Percentiles rank a stretch among this genome's conserved stretches.
Conservation (phyloP, 2,888 invertebrate genomes). For the Physocephala rufipes region DNA sequence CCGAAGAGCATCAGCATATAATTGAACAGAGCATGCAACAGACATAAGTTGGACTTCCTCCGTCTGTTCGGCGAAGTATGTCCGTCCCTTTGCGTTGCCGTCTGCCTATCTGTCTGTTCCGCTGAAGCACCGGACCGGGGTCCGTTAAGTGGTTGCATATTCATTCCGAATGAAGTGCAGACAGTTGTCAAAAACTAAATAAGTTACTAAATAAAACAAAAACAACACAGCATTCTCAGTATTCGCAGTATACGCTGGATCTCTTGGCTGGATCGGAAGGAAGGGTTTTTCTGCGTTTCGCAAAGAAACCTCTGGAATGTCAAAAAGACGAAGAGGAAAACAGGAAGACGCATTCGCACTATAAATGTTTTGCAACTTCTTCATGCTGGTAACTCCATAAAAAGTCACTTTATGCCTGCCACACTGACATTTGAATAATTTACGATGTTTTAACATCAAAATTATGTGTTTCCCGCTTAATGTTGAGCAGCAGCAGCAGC, state of each 20-base stretch:
- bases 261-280: neutral
- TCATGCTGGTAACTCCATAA: constrained; percentile 46
- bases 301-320: constrained; percentile 2
- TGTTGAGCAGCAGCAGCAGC: constrained; percentile 32
- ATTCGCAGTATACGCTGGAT: neutral
- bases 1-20: constrained; percentile 46
- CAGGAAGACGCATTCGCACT: constrained; percentile 11
- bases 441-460: constrained; percentile 64
- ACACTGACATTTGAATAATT: constrained; percentile 64
- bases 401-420: constrained; percentile 48
- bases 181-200: constrained; percentile 29
- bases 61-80: neutral
- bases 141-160: constrained; percentile 18
- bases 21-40: constrained; percentile 48
- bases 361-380: constrained; percentile 35
- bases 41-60: constrained; percentile 45
- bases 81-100: neutral
- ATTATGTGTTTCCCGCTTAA: constrained; percentile 58
- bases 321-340: neutral
- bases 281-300: neutral
- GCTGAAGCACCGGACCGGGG: neutral
- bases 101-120: constrained; percentile 19
- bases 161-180: neutral
- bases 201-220: constrained; percentile 13
- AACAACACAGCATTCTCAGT: constrained; percentile 6